Conservation (phyloP, 2,888 invertebrate species). For the Busseola fusca region DNA sequence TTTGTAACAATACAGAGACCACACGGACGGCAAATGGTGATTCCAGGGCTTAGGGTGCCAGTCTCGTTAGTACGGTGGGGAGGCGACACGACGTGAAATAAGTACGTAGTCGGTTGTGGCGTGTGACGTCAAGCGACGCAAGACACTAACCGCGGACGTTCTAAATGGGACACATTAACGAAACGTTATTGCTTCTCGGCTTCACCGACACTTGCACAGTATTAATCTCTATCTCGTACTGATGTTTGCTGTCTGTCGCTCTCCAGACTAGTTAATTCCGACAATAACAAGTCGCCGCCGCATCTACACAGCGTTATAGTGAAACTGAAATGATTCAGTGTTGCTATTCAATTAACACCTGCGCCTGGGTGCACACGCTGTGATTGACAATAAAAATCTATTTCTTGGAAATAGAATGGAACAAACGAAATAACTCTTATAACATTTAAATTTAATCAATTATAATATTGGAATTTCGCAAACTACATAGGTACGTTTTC, state of each 20-base stretch:
- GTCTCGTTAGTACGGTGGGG: conserved; percentile 75
- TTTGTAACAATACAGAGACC: conserved; percentile 87
- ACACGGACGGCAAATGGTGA: conserved; percentile 82
- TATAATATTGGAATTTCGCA: conserved; percentile 64
- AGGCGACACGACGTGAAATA: conserved; percentile 75
- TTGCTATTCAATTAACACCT: conserved; percentile 45
- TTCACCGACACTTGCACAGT: conserved; percentile 83
- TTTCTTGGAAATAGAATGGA: conserved; percentile 20
- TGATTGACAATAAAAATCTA: conserved; percentile 21
- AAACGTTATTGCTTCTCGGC: conserved; percentile 85
- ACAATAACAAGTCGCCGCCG: conserved; percentile 68
- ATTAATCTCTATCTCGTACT: conserved; percentile 84
- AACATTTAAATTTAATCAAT: conserved; percentile 44
- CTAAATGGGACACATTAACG: conserved; percentile 87
- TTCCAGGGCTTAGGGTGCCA: conserved; percentile 80
- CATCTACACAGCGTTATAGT: conserved; percentile 43
- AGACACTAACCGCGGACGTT: conserved; percentile 83
- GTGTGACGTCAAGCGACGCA: conserved; percentile 76
- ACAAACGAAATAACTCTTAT: conserved; percentile 24
- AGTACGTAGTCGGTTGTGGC: conserved; percentile 73
- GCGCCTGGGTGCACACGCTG: not conserved
- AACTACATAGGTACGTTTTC: conserved; percentile 67
- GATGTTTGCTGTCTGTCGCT: conserved; percentile 71
- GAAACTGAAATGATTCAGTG: conserved; percentile 47
- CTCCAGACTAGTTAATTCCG: conserved; percentile 73